Evolutionary conservation across 2,797 vertebrate genomes (phyloP).

Genomic region (Danio choprae): DNA sequence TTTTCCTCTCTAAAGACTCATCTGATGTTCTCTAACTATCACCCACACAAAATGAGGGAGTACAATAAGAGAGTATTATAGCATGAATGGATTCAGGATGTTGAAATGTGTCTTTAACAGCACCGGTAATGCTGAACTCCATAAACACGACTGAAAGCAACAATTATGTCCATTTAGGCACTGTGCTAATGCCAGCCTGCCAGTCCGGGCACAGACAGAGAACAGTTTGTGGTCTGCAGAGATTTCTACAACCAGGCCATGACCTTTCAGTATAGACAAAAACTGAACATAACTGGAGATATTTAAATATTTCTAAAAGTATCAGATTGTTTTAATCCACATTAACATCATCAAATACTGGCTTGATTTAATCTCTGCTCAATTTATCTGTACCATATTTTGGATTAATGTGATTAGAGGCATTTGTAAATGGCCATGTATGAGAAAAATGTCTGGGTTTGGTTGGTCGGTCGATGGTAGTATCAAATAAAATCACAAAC

Average conservation of each 20-base stretch:
- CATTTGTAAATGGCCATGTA: not conserved
- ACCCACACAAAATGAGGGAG: constrained; percentile 31
- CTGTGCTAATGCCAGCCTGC: constrained; percentile 29
- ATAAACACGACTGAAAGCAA: constrained; percentile 21
- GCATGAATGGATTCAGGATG: constrained; percentile 27
- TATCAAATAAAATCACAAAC: too few species aligned
- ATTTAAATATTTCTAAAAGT: constrained; percentile 6
- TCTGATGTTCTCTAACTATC: constrained; percentile 10
- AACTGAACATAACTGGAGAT: not conserved
- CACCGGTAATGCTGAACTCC: not conserved
- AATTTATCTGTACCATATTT: not conserved
- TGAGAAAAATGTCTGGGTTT: not conserved
- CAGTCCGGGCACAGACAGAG: constrained; percentile 7
- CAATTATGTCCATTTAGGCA: constrained; percentile 2
- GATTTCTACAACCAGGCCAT: not conserved
- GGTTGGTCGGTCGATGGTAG: not conserved
- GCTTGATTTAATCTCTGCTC: not conserved
- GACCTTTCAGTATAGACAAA: constrained; percentile 6
- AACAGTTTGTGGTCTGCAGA: constrained; percentile 18
- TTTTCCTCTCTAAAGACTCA: constrained; percentile 21
- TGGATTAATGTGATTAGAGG: constrained; percentile 1
- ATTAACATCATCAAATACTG: not conserved
- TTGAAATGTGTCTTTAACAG: not conserved
- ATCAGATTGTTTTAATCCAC: not conserved
- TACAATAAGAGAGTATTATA: not conserved